These are phyloP conservation scores for Myotis brandtii DNA, from an alignment of 2,113 vertebrate species.

Conservation along the genomic window DNA sequence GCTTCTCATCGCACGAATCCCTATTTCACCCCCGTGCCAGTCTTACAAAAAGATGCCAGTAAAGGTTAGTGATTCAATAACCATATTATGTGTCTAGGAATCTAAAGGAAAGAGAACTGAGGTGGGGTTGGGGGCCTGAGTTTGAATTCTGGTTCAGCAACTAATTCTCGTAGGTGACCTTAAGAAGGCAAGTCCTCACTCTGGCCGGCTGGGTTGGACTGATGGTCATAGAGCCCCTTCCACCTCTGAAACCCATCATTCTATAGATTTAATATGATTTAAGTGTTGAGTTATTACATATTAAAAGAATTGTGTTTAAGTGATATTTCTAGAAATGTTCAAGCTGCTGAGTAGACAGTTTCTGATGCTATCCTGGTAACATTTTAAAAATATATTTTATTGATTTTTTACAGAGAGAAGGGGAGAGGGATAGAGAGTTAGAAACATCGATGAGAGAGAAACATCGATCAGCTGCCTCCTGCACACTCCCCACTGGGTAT, in stretches of 20 bases:
- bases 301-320: conserved; percentile 19
- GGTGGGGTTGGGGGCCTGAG: neutral
- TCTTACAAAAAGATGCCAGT: conserved; percentile 74
- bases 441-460: too few relatives aligned
- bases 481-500: too few relatives aligned
- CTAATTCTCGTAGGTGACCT: neutral
- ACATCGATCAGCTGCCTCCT: too few relatives aligned
- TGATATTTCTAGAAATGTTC: conserved; percentile 6
- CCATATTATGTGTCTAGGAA: neutral
- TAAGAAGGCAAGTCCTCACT: neutral
- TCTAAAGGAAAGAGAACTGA: neutral
- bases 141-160: neutral
- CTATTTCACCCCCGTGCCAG: conserved; percentile 70
- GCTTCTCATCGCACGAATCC: conserved; percentile 55
- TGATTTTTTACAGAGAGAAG: too few relatives aligned
- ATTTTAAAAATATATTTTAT: too few relatives aligned
- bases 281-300: neutral
- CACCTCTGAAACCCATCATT: neutral
- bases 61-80: conserved; percentile 86
- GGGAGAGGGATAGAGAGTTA: too few relatives aligned
- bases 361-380: conserved; percentile 35
- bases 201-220: neutral
- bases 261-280: neutral
- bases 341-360: neutral
- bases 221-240: neutral